These are phyloP conservation scores for Cephus runcator DNA, from an alignment of 2,888 invertebrate genomes.

Conservation along the genomic window DNA sequence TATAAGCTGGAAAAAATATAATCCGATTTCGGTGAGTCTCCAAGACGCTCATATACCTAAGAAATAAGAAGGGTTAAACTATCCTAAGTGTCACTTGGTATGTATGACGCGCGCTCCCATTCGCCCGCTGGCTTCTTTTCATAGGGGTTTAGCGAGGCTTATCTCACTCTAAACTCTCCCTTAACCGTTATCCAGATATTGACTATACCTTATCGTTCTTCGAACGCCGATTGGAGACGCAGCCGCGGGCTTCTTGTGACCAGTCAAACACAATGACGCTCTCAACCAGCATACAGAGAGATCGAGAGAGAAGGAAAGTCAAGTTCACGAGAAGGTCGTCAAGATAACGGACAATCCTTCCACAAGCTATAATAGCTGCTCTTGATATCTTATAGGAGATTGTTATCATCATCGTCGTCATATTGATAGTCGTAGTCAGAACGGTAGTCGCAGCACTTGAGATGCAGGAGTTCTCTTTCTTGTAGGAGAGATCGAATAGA, in stretches of 20 bases:
- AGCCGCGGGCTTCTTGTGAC: neutral
- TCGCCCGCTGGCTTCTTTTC: neutral
- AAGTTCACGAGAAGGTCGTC: neutral
- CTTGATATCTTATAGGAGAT: neutral
- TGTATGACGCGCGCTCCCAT: conserved; percentile 7
- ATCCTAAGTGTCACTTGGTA: conserved; percentile 9
- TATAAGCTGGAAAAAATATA: conserved; percentile 15
- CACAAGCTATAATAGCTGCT: neutral
- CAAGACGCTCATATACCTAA: conserved; percentile 1
- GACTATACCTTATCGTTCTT: neutral
- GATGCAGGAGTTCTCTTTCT: neutral
- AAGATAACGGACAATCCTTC: neutral
- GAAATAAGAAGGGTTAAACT: conserved; percentile 20
- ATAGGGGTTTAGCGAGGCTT: neutral
- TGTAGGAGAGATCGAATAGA: neutral
- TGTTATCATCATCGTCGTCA: neutral
- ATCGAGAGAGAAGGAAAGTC: neutral
- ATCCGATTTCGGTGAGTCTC: conserved; percentile 14
- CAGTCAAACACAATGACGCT: neutral
- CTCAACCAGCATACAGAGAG: neutral
- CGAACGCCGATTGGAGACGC: neutral
- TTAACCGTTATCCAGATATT: neutral
- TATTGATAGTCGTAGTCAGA: neutral
- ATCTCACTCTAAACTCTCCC: neutral
- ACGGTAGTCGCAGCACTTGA: neutral